Conservation (phyloP, 2,888 invertebrate genomes). For the Heliconius charithonia region DNA sequence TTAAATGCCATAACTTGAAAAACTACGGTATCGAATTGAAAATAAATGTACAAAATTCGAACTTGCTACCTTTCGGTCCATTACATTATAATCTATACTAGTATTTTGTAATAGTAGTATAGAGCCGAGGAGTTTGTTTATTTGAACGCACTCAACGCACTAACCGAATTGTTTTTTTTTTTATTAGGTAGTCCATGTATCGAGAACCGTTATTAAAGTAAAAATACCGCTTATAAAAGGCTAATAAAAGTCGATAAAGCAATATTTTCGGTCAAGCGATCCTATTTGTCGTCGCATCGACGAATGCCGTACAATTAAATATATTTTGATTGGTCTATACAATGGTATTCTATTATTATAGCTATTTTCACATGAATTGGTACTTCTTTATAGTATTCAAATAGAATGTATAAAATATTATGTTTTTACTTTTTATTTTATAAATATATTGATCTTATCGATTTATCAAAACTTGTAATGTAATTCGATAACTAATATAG, state of each 20-base stretch:
- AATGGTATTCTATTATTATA: neutral
- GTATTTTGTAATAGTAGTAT: too few relatives aligned
- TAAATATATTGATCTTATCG: neutral
- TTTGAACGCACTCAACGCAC: too few relatives aligned
- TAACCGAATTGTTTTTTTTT: too few relatives aligned
- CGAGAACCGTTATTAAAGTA: neutral
- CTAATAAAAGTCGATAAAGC: neutral
- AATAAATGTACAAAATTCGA: too few relatives aligned
- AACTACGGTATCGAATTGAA: too few relatives aligned
- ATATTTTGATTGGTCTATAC: slow-evolving; percentile 7
- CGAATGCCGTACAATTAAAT: slow-evolving; percentile 22
- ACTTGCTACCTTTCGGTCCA: too few relatives aligned
- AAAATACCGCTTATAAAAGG: neutral
- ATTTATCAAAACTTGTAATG: neutral
- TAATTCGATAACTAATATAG: neutral
- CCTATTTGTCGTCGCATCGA: slow-evolving; percentile 15
- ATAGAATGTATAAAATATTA: neutral
- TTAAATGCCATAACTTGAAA: too few relatives aligned
- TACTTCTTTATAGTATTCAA: neutral
- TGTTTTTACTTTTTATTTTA: neutral
- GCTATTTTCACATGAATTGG: neutral
- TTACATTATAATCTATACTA: too few relatives aligned
- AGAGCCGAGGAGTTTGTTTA: too few relatives aligned
- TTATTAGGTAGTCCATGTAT: too few relatives aligned
- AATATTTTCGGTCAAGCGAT: neutral